phyloP scores from a whole-genome alignment of 2,888 invertebrate genomes.

The Stenodema calcarata region DNA sequence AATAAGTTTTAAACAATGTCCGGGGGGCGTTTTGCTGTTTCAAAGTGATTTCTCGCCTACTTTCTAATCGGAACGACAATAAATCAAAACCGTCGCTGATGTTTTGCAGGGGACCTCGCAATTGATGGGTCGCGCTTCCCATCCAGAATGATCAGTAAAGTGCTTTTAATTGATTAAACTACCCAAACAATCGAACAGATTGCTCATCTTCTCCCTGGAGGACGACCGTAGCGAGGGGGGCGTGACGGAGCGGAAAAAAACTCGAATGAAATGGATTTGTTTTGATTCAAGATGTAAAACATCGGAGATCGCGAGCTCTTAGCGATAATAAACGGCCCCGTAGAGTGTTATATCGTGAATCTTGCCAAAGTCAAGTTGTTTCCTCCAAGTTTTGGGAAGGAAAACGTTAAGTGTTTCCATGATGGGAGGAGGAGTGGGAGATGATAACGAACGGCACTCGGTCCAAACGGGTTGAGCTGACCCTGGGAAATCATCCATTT shows the following conservation, averaged over 20 bases:
- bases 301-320: background rate
- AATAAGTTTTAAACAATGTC: no score
- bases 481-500: background rate
- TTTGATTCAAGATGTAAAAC: background rate
- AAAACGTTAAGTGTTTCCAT: background rate
- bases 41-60: no score
- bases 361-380: constrained; percentile 4
- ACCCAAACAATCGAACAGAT: background rate
- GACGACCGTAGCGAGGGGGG: background rate
- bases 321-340: background rate
- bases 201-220: background rate
- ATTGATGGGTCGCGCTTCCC: background rate
- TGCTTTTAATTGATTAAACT: background rate
- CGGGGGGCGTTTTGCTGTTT: no score
- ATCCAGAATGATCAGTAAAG: background rate
- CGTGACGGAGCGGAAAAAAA: background rate
- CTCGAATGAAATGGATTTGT: background rate
- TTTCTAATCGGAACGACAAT: background rate
- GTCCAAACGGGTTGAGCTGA: background rate
- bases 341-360: background rate
- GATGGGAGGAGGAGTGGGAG: background rate
- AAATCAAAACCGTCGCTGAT: background rate
- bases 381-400: background rate
- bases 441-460: background rate
- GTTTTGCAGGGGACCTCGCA: background rate